Evolutionary conservation across 2,797 vertebrate genomes (phyloP).

Genomic region (Botia almorhae): DNA sequence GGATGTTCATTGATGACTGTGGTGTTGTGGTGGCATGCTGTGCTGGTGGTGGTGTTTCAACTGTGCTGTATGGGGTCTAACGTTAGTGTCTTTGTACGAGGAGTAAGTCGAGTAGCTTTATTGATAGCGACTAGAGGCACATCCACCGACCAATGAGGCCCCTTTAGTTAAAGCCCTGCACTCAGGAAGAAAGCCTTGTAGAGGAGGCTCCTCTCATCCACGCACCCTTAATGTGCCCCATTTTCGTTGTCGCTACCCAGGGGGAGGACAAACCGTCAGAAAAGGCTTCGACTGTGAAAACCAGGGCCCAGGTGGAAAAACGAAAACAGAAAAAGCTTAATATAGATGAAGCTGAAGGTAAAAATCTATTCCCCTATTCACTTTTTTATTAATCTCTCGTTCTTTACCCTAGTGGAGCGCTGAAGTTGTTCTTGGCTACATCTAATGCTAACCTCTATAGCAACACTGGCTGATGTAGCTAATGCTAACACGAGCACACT

Average conservation of each 20-base stretch:
- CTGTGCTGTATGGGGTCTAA: slow-evolving; percentile 39
- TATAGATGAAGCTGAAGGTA: slow-evolving; percentile 99
- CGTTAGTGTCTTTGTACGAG: slow-evolving; percentile 26
- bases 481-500: slow-evolving; percentile 49
- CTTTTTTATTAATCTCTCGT: slow-evolving; percentile 52
- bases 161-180: slow-evolving; percentile 29
- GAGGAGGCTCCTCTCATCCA: slow-evolving; percentile 49
- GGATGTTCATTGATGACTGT: background rate
- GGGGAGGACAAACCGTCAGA: slow-evolving; percentile 92
- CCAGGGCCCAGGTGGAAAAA: slow-evolving; percentile 90
- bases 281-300: slow-evolving; percentile 91
- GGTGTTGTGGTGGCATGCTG: slow-evolving; percentile 45
- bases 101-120: slow-evolving; percentile 17
- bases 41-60: slow-evolving; percentile 49
- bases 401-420: slow-evolving; percentile 36
- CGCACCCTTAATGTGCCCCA: slow-evolving; percentile 74
- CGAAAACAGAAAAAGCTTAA: slow-evolving; percentile 99
- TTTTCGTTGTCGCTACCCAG: slow-evolving; percentile 94
- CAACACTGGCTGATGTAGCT: slow-evolving; percentile 48
- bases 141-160: background rate
- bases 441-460: slow-evolving; percentile 46
- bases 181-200: slow-evolving; percentile 42
- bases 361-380: slow-evolving; percentile 63
- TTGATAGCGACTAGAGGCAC: slow-evolving; percentile 32
- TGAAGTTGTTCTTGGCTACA: slow-evolving; percentile 63